phyloP scores from a whole-genome alignment of 2,888 invertebrate species.

The Belgica antarctica region DNA sequence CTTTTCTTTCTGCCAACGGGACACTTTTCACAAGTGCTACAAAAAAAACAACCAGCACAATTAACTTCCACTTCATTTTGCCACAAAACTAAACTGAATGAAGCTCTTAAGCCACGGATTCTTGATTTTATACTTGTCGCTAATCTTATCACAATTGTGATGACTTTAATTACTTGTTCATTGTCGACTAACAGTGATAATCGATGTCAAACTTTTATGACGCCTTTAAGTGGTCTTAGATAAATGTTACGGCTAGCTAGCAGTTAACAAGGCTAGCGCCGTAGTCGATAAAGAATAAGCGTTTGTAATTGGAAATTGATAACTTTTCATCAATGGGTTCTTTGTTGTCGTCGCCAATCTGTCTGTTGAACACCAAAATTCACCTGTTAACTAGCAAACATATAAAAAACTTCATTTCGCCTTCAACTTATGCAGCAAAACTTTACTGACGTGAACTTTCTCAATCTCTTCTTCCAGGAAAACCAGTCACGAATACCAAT shows the following conservation, averaged over 20 bases:
- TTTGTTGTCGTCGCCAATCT: too few species aligned
- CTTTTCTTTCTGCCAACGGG: not conserved
- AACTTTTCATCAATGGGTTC: too few species aligned
- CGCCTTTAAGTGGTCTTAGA: not conserved
- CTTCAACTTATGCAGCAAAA: constrained; percentile 10
- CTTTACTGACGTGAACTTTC: not conserved
- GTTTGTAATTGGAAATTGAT: too few species aligned
- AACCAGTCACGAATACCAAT: constrained; percentile 50
- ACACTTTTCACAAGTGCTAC: not conserved
- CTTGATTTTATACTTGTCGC: not conserved
- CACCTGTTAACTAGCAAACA: too few species aligned
- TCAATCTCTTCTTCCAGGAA: constrained; percentile 17
- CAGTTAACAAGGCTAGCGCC: too few species aligned
- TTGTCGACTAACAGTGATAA: too few species aligned
- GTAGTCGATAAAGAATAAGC: not conserved
- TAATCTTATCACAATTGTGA: not conserved
- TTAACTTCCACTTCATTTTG: not conserved
- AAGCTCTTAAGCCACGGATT: not conserved
- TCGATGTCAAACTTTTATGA: not conserved
- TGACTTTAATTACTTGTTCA: not conserved
- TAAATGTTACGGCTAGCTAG: too few species aligned
- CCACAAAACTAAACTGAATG: too few species aligned
- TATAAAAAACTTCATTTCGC: not conserved
- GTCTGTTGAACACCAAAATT: too few species aligned
- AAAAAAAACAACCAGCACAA: not conserved